These are phyloP conservation scores for Artibeus lituratus DNA, from an alignment of 2,797 vertebrate species.

Conservation along the genomic window DNA sequence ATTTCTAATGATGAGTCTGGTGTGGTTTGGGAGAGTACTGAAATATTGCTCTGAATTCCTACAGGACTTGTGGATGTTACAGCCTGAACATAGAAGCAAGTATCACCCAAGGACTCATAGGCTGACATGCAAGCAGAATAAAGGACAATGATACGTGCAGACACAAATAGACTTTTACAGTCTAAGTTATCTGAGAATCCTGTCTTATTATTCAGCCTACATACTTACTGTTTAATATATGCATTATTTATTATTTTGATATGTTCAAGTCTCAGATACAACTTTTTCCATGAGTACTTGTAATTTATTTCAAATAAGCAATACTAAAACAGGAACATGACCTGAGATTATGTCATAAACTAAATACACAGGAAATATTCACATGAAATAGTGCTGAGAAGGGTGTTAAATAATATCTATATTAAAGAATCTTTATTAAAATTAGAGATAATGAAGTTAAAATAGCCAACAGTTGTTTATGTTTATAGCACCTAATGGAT, in stretches of 20 bases:
- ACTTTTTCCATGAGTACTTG: not conserved
- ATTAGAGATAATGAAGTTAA: not conserved
- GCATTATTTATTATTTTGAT: not conserved
- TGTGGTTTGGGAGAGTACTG: accelerated
- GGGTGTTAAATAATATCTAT: not conserved
- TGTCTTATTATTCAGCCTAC: not conserved
- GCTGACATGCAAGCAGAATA: not conserved
- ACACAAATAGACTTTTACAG: not conserved
- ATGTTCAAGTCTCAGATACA: not conserved
- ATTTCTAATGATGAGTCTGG: not conserved
- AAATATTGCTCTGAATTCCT: not conserved
- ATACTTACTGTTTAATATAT: not conserved
- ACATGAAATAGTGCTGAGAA: not conserved
- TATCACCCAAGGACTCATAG: not conserved
- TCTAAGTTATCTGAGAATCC: not conserved
- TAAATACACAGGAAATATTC: not conserved
- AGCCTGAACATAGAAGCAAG: not conserved
- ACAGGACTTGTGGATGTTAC: not conserved
- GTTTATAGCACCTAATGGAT: not conserved
- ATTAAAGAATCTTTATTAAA: not conserved
- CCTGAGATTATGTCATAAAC: not conserved
- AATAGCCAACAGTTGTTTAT: not conserved
- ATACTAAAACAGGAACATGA: not conserved
- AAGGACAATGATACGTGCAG: not conserved
- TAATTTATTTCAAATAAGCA: not conserved